These are phyloP conservation scores for Onychorhynchus coronatus DNA, from an alignment of 2,113 vertebrate genomes.

Conservation along the genomic window DNA sequence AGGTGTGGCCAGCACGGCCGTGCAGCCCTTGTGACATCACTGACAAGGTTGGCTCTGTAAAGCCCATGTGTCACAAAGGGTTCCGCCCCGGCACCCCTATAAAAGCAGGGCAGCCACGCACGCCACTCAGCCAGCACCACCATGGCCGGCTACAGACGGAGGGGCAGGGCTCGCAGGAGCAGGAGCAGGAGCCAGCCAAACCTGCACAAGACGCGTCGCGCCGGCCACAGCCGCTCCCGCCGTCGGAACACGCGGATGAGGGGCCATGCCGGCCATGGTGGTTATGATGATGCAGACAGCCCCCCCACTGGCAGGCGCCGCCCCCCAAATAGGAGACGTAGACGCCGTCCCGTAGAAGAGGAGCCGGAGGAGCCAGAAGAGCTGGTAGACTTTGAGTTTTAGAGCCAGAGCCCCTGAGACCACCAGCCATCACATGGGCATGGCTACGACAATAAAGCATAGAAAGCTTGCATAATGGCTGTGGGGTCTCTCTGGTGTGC, in stretches of 20 bases:
- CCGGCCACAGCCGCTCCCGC: not conserved
- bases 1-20: not conserved
- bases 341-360: rapidly evolving
- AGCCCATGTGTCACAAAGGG: not conserved
- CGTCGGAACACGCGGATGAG: not conserved
- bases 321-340: not conserved
- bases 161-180: not conserved
- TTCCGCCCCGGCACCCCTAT: not conserved
- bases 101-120: not conserved
- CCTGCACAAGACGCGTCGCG: not conserved
- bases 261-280: not conserved
- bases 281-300: not conserved
- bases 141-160: not conserved
- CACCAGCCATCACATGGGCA: rapidly evolving
- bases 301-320: not conserved
- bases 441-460: not conserved
- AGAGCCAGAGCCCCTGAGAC: not conserved
- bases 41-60: not conserved
- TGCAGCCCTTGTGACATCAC: not conserved
- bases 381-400: not conserved
- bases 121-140: not conserved
- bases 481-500: not conserved
- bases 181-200: not conserved
- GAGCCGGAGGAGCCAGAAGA: rapidly evolving
- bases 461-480: not conserved